Base-by-base conservation (phyloP, 2,888 invertebrate genomes). In the Scaeva pyrastri region DNA sequence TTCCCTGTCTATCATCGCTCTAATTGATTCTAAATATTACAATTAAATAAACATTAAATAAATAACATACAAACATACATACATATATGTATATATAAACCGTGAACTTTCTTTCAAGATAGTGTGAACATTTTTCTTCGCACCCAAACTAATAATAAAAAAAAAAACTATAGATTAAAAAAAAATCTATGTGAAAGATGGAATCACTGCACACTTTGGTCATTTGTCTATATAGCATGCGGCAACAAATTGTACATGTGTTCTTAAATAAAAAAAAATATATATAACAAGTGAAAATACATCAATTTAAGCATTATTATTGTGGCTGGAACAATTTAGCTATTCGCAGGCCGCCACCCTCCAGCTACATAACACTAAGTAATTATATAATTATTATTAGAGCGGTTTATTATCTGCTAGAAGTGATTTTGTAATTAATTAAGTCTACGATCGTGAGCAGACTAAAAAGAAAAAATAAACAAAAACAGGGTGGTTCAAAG, bases 371-470 rank as follows among this genome's bases (percentile, higher is more conserved):
- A 70, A 56, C 75, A 68, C 64, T 55, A 72, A 85, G 8, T 31
- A 31, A 80, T 85, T 85, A 80, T 76, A 75, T 85, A 85, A 85
- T 85, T 85, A 85, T 80, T 79, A 72, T 80, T 80, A 85, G 80
- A 80, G 76, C 80, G 60, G 52, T 85, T 85, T 76, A 76, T 85
- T 80, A 80, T 68, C 75, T 68, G 16, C 50, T 58, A 66, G 80
- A 55, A 76, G 80, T 85, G 84, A 85, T 85, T 85, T 80, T 76
- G 45, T 79, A 79, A 85, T 76, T 84, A 70, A 84, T 79, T 70
- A 58, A 56, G 64, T 72, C 55, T 71, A 50, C 36, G 23, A 64
- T 16, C 39, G 56, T 23, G 45, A 70, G 74, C 80, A 41, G 68
- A 39, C 23, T 58, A 41, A 19, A 39, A 41, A 11, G 2, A 43